Evolutionary conservation across 2,113 vertebrate genomes (phyloP).

Genomic region (Choloepus hoffmanni): DNA sequence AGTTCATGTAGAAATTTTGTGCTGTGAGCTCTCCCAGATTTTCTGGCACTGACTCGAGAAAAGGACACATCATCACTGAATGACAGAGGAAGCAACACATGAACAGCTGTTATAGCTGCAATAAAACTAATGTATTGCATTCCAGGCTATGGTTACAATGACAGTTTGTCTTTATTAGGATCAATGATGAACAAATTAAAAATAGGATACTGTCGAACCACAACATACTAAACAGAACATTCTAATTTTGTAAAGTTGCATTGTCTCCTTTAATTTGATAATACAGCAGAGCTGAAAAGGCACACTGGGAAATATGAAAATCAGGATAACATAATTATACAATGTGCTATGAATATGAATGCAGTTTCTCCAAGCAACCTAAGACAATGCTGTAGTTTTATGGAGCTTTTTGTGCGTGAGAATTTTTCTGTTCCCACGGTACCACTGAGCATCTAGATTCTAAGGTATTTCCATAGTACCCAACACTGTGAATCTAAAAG

Average conservation of each 20-base stretch:
- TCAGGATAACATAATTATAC: constrained; percentile 71
- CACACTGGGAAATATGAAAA: constrained; percentile 77
- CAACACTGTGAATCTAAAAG: constrained; percentile 53
- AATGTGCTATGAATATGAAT: constrained; percentile 79
- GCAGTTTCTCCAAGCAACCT: constrained; percentile 74
- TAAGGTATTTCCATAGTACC: constrained; percentile 67
- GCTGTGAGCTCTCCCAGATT: constrained; percentile 5
- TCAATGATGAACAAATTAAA: constrained; percentile 80
- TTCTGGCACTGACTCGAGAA: not conserved
- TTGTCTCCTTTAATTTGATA: constrained; percentile 68
- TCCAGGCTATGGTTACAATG: constrained; percentile 56
- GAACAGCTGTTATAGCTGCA: constrained; percentile 70
- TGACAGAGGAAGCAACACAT: constrained; percentile 49
- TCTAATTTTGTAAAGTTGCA: constrained; percentile 67
- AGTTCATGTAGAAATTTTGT: not conserved
- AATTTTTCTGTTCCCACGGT: constrained; percentile 72
- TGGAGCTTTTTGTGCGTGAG: constrained; percentile 51
- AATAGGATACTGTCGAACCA: constrained; percentile 61
- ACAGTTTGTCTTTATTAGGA: constrained; percentile 78
- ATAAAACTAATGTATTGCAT: constrained; percentile 70
- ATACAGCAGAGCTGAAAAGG: constrained; percentile 35
- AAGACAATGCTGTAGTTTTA: constrained; percentile 72
- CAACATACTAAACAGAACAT: constrained; percentile 51
- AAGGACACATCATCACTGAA: constrained; percentile 49
- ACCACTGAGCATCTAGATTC: constrained; percentile 60